phyloP scores from a whole-genome alignment of 2,797 vertebrate genomes.

The Lemur catta region DNA sequence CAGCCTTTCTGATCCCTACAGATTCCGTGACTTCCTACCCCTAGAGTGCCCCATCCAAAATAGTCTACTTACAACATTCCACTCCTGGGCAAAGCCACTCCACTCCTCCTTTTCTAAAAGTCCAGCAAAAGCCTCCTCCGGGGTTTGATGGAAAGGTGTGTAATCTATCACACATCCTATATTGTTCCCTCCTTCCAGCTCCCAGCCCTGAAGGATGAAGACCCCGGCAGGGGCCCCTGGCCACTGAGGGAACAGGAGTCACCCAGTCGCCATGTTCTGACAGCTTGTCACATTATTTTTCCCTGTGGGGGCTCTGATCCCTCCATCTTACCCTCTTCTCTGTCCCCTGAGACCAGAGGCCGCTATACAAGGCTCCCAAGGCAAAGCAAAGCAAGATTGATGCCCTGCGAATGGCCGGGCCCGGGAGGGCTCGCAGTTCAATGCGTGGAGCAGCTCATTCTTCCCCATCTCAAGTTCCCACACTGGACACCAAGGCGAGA shows the following conservation, averaged over 20 bases:
- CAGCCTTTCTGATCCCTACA: background rate
- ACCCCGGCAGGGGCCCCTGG: background rate
- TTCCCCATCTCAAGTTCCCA: constrained; percentile 62
- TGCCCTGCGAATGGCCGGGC: background rate
- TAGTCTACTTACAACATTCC: background rate
- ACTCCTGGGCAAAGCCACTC: constrained; percentile 45
- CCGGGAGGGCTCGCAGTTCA: background rate
- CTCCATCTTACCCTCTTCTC: constrained; percentile 46
- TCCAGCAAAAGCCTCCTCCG: constrained; percentile 39
- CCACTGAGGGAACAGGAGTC: constrained; percentile 57
- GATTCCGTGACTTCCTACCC: background rate
- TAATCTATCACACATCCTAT: constrained; percentile 54
- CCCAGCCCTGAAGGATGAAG: constrained; percentile 31
- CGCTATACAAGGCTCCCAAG: constrained; percentile 45
- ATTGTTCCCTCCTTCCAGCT: constrained; percentile 61
- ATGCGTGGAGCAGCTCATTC: background rate
- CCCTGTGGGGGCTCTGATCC: constrained; percentile 57
- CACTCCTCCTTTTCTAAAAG: constrained; percentile 57
- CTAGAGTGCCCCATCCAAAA: background rate
- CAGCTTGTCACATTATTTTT: constrained; percentile 75
- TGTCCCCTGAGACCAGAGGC: constrained; percentile 21
- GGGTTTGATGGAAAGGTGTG: constrained; percentile 72
- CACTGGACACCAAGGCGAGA: constrained; percentile 37
- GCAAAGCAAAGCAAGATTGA: constrained; percentile 73
- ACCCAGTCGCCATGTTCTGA: constrained; percentile 64